Evolutionary conservation across 2,797 vertebrate species (phyloP), one percentile per base, ranked within the genome.

Genomic region (Argyrosomus regius): DNA sequence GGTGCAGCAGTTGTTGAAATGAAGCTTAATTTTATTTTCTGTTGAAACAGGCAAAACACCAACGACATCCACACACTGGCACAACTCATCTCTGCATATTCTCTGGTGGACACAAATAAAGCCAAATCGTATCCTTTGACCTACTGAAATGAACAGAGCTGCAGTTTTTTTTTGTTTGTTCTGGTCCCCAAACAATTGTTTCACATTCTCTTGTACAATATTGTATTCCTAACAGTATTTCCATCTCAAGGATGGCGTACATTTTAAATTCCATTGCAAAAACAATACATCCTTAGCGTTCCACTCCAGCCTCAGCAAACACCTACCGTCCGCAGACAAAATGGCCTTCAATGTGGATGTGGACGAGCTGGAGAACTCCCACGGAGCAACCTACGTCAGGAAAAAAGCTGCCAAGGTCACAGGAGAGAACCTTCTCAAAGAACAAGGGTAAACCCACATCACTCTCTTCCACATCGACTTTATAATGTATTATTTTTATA

Each of bases 51-150:
- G 87, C 98, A 98, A 88, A 99, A 99, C 94, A 96, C 96, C 3
- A 97, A 97, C 60, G 98, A 99, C 73, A 88, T 97, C 70, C 97
- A 98, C 89, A 99, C 97, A 2, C 88, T 99, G 93, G 98, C 98
- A 0, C 98, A 99, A 64, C 97, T 99, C 84, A 99, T 99, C 92
- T 99, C 98, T 57, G 98, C 98, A 0, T 99, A 99, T 87, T 99
- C 98, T 7, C 94, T 99, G 76, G 97, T 99, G 81, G 97, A 99
- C 93, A 96, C 97, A 0, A 96, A 99, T 69, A 99, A 99, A 92
- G 98, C 98, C 72, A 99, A 99, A 94, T 95, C 95, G 98, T 99
- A 99, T 99, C 98, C 97, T 98, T 96, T 63, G 1, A 28, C 3
- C 54, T 20, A 3, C 12, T 13, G 22, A 28, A 54, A 26, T 18